Evolutionary conservation across 2,797 vertebrate species (phyloP), one percentile per base, ranked within the genome.

Genomic region (Heterohyrax brucei): DNA sequence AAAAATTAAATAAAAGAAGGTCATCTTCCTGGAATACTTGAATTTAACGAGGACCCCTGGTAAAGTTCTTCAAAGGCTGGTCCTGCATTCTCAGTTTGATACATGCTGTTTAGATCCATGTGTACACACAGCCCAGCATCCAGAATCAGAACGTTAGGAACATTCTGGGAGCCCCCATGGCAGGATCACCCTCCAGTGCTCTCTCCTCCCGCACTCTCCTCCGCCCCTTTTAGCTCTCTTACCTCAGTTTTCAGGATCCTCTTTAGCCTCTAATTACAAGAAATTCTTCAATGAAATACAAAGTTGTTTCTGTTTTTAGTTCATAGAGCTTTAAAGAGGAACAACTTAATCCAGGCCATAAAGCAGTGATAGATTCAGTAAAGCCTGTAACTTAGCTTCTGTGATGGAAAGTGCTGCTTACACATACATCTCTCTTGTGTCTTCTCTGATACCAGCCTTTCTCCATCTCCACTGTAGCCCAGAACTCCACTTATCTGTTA

Each of bases 271-370:
- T 21, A 73, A 4, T 10, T 86, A 46, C 12, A 82, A 68, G 56
- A 86, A 53, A n/a, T 81, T 91, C 82, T 87, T 92, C 70, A 79
- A 83, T 82, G 87, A 77, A 70, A 46, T 24, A 48, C 26, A 7
- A 5, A 10, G 68, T 88, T 48, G 30, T 66, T n/a, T 28, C 0
- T 79, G 62, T 22, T 93, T 89, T 86, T n/a, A 66, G 30, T 80
- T 48, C 53, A 61, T 10, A 82, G 26, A 78, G 82, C 64, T 88
- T 39, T 75, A n/a, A 82, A 89, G 72, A 75, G 59, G 50, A 91
- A 62, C 66, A 50, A 14, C 59, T 83, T 76, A 76, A 72, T n/a
- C 13, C 4, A 62, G 73, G 39, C 59, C 39, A 33, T 80, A 81
- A 70, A 87, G 56, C 24, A 86, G 7, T 19, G 72, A 33, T 19